Percentiles rank a stretch among this genome's conserved stretches.
Conservation (phyloP, 1,140 invertebrate genomes). For the Drosophila sproati region DNA sequence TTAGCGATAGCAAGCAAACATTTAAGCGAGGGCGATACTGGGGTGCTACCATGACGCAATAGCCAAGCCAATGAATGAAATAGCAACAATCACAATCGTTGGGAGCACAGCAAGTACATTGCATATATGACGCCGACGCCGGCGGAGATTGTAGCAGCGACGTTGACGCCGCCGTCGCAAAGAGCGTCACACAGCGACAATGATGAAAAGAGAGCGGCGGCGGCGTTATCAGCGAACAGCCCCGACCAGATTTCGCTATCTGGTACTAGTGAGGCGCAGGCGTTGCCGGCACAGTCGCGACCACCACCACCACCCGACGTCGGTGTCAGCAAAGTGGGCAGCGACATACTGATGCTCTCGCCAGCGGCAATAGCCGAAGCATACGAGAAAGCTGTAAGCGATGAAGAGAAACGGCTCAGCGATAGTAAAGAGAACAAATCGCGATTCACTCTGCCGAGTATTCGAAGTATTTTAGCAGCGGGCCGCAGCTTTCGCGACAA, state of each 20-base stretch:
- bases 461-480: constrained; percentile 24
- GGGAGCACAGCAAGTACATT: constrained; percentile 13
- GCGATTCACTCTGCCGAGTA: background rate
- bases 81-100: constrained; percentile 10
- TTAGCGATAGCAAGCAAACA: background rate
- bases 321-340: constrained; percentile 45
- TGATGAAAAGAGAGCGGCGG: background rate
- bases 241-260: background rate
- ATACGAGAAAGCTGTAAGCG: constrained; percentile 48
- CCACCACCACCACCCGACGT: constrained; percentile 34
- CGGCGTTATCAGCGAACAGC: constrained; percentile 1
- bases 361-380: constrained; percentile 62
- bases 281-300: background rate
- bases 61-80: constrained; percentile 33
- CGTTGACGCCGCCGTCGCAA: constrained; percentile 18
- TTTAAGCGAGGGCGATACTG: constrained; percentile 1
- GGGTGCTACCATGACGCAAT: constrained; percentile 40
- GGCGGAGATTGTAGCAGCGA: constrained; percentile 33
- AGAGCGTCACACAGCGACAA: background rate
- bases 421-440: background rate
- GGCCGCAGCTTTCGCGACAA: constrained; percentile 35
- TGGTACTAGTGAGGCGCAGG: background rate
- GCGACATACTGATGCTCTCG: constrained; percentile 60
- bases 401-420: background rate
- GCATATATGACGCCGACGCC: constrained; percentile 37